Percentiles rank a stretch among this genome's conserved stretches.
Conservation (phyloP, 2,113 vertebrate species). For the Turdus rufiventris region DNA sequence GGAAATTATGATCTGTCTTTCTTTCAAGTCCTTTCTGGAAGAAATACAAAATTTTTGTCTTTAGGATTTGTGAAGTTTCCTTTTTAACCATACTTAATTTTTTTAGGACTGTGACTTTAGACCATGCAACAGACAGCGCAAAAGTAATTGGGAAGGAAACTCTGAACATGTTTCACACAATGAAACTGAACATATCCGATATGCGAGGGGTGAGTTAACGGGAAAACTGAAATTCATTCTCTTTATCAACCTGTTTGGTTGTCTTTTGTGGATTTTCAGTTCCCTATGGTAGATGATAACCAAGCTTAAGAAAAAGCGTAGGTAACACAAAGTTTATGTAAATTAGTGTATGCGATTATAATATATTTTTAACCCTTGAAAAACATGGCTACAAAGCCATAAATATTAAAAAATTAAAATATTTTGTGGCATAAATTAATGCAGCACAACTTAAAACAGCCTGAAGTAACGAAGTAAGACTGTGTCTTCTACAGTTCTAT, state of each 20-base stretch:
- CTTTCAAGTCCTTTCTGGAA: not conserved
- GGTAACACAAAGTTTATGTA: not conserved
- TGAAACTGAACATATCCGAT: slow-evolving; percentile 90
- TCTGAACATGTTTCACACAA: slow-evolving; percentile 88
- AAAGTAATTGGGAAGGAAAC: slow-evolving; percentile 87
- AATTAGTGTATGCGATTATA: not conserved
- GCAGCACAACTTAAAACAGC: not conserved
- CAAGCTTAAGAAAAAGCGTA: not conserved
- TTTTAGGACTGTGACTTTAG: slow-evolving; percentile 86
- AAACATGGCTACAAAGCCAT: not conserved
- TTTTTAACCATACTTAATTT: slow-evolving; percentile 12
- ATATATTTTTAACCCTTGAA: not conserved
- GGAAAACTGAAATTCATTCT: not conserved
- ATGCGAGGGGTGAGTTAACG: slow-evolving; percentile 86
- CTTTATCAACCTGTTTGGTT: not conserved
- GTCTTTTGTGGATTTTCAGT: not conserved
- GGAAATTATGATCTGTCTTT: not conserved
- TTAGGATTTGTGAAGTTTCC: not conserved
- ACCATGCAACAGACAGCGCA: slow-evolving; percentile 87
- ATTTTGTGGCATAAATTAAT: not conserved
- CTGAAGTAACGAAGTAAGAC: not conserved
- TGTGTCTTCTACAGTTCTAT: not conserved
- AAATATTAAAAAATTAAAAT: not conserved
- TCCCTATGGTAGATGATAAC: not conserved
- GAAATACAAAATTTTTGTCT: not conserved